Base-by-base conservation (phyloP, 2,113 vertebrate species). In the Motacilla alba region DNA sequence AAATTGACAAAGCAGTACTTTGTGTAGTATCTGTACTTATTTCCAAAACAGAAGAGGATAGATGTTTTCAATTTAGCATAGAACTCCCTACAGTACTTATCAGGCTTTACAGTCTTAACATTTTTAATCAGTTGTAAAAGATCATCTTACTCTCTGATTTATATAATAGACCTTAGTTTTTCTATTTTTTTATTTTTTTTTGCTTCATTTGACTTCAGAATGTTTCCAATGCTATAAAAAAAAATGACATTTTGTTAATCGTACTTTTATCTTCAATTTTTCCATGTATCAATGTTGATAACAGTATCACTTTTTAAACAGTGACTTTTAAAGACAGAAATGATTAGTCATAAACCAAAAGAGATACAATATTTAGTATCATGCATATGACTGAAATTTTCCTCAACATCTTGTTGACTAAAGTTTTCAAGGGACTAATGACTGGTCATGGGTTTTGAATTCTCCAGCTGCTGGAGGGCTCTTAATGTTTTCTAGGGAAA, bases 101-200 rank as follows among this genome's bases (percentile, higher is more conserved):
- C 68, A 95, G 82, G 85, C 55, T 94, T 94, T 93, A 49, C 19
- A 80, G 43, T 92, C 87, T 94, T 74, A 85, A 83, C 59, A 59
- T 86, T 94, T 95, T 95, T 88, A 93, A 95, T 95, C 85, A 83
- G 39, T 77, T 91, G 35, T 94, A 90, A 85, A 89, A 83, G 68
- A 92, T 97, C 31, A 4, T 94, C 64, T 96, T 94, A 77, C 41
- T 72, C 64, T 95, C 59, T 68, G 64, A 92, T 95, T 95, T 96
- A 91, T 93, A 18, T 89, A 92, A 88, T 55, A 87, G 63, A 90
- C 24, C 56, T 83, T 78, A 83, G 50, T 58, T 90, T 91, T 93
- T 86, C 87, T 93, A 69, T 80, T 94, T 95, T 35, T 35, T 35
- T 35, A n/a, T 35, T 7, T 35, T 35, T 35, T 95, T 95, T 95